A percentile compares a stretch with the other conserved stretches of the same genome.
Evolutionary conservation across 2,113 vertebrate species (phyloP).

Genomic region (Poecile atricapillus): DNA sequence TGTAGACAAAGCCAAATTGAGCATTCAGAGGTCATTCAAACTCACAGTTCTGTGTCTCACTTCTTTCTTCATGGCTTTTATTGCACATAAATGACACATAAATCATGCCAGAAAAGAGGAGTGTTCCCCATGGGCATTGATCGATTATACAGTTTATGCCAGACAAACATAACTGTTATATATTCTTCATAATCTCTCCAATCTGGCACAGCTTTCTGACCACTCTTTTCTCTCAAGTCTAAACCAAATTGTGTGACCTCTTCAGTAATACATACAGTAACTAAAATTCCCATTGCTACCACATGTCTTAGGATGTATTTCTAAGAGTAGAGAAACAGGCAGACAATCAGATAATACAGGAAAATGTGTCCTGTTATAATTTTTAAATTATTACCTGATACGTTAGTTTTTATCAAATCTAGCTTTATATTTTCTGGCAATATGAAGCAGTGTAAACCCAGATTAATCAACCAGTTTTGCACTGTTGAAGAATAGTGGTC

Average conservation of each 20-base stretch:
- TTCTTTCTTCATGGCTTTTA: not conserved
- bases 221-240: not conserved
- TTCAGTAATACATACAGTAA: not conserved
- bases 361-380: not conserved
- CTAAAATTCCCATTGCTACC: not conserved
- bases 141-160: not conserved
- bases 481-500: not conserved
- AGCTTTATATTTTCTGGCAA: not conserved
- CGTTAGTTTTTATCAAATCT: not conserved
- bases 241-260: not conserved
- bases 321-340: not conserved
- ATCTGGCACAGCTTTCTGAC: not conserved
- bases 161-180: not conserved
- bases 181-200: not conserved
- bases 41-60: not conserved
- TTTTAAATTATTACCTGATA: not conserved
- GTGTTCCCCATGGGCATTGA: not conserved
- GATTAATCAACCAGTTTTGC: not conserved
- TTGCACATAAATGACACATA: not conserved
- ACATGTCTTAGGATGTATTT: not conserved
- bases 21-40: not conserved
- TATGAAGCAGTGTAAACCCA: not conserved
- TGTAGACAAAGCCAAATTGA: not conserved
- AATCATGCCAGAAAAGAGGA: not conserved
- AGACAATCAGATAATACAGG: not conserved